Conservation (phyloP, 2,113 vertebrate genomes). For the Vombatus ursinus region DNA sequence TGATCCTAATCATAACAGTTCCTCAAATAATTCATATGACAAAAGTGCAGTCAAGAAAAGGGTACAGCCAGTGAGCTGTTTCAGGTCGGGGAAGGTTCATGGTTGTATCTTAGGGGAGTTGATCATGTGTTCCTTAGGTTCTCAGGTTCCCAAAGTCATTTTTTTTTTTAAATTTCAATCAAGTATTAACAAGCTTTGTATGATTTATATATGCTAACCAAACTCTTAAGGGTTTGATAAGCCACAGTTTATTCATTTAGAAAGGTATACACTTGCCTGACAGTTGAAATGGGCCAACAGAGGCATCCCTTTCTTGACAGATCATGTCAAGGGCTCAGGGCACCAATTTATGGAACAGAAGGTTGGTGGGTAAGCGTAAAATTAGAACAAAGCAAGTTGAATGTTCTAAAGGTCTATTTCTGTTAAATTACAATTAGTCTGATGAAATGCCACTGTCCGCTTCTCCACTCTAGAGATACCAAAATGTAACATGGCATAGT, state of each 20-base stretch:
- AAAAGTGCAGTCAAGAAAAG: not conserved
- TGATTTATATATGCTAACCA: not conserved
- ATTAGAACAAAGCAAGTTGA: not conserved
- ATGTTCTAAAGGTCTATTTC: not conserved
- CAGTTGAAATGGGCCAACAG: not conserved
- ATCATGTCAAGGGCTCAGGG: not conserved
- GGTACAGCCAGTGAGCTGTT: not conserved
- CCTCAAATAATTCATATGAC: not conserved
- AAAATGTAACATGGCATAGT: not conserved
- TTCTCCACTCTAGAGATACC: not conserved
- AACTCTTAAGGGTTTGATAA: not conserved
- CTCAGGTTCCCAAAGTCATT: not conserved
- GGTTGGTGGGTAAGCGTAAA: not conserved
- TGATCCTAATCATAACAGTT: not conserved
- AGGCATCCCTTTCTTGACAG: not conserved
- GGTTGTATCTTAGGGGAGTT: not conserved
- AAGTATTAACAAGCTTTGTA: not conserved
- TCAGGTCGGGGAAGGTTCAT: not conserved
- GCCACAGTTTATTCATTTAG: not conserved
- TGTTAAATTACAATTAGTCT: not conserved
- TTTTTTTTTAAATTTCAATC: not conserved
- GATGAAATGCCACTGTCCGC: not conserved
- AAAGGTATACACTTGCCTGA: not conserved
- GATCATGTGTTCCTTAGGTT: not conserved
- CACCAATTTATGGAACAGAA: not conserved